These are phyloP conservation scores for Dendrocincla tyrannina DNA, from an alignment of 2,797 vertebrate species.

Conservation along the genomic window DNA sequence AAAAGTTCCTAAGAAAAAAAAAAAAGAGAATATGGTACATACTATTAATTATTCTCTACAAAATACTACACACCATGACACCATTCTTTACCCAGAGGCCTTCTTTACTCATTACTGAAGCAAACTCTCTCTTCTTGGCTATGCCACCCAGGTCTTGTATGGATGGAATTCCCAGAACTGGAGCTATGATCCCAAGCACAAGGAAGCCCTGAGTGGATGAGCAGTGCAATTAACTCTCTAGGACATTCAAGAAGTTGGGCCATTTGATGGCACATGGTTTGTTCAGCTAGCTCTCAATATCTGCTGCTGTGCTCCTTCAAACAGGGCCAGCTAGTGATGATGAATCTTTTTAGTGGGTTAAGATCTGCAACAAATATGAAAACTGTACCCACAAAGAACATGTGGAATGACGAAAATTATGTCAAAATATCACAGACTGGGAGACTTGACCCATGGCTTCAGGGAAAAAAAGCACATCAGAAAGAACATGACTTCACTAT, in stretches of 20 bases:
- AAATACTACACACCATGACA: background rate
- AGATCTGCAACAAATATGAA: background rate
- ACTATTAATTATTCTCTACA: background rate
- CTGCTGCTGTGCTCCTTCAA: background rate
- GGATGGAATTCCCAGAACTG: background rate
- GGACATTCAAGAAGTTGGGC: background rate
- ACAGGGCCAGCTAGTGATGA: background rate
- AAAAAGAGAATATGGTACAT: background rate
- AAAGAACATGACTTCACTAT: background rate
- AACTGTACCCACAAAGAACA: background rate
- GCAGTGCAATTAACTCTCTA: background rate
- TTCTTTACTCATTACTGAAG: background rate
- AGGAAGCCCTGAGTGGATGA: background rate
- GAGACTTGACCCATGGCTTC: background rate
- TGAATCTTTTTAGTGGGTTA: background rate
- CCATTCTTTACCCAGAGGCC: background rate
- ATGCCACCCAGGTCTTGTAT: accelerated
- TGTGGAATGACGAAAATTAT: background rate
- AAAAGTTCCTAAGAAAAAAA: background rate
- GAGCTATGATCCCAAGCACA: background rate
- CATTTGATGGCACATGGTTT: background rate
- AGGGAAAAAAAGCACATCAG: background rate
- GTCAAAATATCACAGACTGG: background rate
- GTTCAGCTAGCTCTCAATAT: background rate
- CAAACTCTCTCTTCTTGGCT: background rate